Evolutionary conservation across 2,888 invertebrate genomes (phyloP).

Genomic region (Molanna angustata): DNA sequence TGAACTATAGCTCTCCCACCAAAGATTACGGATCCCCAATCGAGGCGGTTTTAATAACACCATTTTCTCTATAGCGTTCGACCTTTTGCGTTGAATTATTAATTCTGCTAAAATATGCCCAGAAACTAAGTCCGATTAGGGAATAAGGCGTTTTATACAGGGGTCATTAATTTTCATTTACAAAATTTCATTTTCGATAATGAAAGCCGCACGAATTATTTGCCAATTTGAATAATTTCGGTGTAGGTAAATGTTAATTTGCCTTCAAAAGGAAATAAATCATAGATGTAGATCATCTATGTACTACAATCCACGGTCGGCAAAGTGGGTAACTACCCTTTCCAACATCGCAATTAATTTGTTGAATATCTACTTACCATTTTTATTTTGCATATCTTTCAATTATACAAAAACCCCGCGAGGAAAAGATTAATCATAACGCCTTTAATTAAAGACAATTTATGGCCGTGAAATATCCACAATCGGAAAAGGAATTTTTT

Average conservation of each 20-base stretch:
- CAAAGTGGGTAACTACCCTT: no score
- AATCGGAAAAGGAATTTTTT: no score
- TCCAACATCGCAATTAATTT: no score
- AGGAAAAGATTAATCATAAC: no score
- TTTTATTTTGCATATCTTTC: no score
- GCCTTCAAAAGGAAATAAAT: neutral
- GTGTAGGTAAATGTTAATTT: slow-evolving; percentile 4
- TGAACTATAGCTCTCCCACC: no score
- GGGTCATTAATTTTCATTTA: slow-evolving; percentile 17
- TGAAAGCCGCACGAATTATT: slow-evolving; percentile 1
- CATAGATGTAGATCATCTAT: neutral
- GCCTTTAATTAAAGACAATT: no score
- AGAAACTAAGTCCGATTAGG: slow-evolving; percentile 15
- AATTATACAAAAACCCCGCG: no score
- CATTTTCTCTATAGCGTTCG: neutral
- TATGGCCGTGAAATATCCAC: no score
- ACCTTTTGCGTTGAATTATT: slow-evolving; percentile 15
- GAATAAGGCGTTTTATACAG: slow-evolving; percentile 11
- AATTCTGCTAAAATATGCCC: slow-evolving; percentile 9
- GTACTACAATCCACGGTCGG: neutral
- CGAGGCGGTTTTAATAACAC: slow-evolving; percentile 8
- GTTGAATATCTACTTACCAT: no score
- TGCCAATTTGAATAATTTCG: slow-evolving; percentile 7
- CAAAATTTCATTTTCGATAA: slow-evolving; percentile 13
- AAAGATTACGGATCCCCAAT: no score